phyloP scores from a whole-genome alignment of 2,888 invertebrate genomes.

The Macaria notata region DNA sequence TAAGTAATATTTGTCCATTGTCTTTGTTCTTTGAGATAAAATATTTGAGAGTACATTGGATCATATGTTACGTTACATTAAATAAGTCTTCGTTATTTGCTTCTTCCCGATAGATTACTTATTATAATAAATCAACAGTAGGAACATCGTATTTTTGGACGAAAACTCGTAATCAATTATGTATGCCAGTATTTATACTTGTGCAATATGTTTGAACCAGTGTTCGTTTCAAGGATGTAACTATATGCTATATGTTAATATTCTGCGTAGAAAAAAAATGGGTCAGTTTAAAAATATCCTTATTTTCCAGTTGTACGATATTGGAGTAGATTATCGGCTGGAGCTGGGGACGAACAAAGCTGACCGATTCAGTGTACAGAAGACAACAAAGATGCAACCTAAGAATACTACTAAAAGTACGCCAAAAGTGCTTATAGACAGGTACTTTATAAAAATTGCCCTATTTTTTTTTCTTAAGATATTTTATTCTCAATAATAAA shows the following conservation, averaged over 20 bases:
- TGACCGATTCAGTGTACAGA: conserved; percentile 74
- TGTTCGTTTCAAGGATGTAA: not conserved
- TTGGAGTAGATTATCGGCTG: conserved; percentile 83
- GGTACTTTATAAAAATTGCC: no score
- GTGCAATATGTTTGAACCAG: not conserved
- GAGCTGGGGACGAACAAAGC: conserved; percentile 84
- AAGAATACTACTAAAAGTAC: conserved; percentile 2
- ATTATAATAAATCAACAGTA: conserved; percentile 13
- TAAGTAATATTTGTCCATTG: no score
- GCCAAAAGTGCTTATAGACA: not conserved
- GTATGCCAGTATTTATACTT: conserved; percentile 9
- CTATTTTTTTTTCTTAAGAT: no score
- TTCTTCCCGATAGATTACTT: conserved; percentile 14
- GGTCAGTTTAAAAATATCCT: no score
- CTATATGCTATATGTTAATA: no score
- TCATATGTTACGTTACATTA: no score
- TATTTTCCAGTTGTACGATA: conserved; percentile 67
- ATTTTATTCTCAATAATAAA: no score
- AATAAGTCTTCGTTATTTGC: no score
- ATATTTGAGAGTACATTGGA: no score
- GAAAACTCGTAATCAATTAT: conserved; percentile 10
- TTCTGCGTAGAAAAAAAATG: no score
- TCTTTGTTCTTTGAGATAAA: no score
- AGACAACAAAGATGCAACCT: conserved; percentile 14
- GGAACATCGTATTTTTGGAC: conserved; percentile 3